Evolutionary conservation across 2,797 vertebrate genomes (phyloP).

Genomic region (Pristis pectinata): DNA sequence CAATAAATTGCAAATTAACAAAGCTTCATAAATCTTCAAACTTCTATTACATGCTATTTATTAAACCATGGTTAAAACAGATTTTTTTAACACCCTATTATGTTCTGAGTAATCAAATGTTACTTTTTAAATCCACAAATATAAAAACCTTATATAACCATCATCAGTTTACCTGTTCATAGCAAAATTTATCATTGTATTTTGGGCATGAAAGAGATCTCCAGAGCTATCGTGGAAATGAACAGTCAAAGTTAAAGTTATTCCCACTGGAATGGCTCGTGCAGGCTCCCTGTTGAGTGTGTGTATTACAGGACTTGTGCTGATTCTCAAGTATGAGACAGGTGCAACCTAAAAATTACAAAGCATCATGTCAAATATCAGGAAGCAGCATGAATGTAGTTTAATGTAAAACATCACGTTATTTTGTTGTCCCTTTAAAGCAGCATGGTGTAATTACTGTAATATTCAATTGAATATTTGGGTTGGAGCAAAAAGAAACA

Average conservation of each 20-base stretch:
- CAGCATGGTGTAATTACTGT: neutral
- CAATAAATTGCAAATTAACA: neutral
- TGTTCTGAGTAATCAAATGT: neutral
- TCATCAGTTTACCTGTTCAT: conserved; percentile 75
- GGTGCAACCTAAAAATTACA: conserved; percentile 70
- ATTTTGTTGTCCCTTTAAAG: neutral
- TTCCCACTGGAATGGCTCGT: conserved; percentile 74
- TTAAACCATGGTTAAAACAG: neutral
- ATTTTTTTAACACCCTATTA: neutral
- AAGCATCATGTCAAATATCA: neutral
- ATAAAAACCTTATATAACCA: neutral
- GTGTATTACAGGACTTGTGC: conserved; percentile 66
- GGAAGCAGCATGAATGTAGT: neutral
- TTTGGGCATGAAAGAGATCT: conserved; percentile 75
- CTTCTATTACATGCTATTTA: neutral
- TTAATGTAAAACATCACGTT: neutral
- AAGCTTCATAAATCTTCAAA: neutral
- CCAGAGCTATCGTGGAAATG: conserved; percentile 82
- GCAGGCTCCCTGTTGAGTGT: conserved; percentile 58
- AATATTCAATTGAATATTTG: neutral
- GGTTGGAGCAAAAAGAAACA: neutral
- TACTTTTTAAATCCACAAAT: neutral
- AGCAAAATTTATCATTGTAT: conserved; percentile 70
- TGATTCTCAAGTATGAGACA: conserved; percentile 80
- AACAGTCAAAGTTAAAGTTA: conserved; percentile 72